These are phyloP conservation scores for Mycalesis mineus DNA, from an alignment of 2,888 invertebrate species.

Conservation along the genomic window DNA sequence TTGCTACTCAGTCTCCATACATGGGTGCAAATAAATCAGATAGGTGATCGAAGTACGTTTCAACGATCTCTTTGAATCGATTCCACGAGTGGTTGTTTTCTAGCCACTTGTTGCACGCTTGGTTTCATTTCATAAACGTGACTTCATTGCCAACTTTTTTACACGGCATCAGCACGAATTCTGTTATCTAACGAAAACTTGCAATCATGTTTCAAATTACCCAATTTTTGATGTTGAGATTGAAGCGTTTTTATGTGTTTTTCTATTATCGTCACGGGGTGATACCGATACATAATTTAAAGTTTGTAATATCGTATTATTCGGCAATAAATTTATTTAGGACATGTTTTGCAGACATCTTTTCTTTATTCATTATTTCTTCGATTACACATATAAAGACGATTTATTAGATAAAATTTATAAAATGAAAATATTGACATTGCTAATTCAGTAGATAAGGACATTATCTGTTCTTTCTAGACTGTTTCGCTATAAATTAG, in stretches of 20 bases:
- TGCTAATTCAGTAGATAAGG: too few relatives aligned
- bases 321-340: neutral
- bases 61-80: slow-evolving; percentile 36
- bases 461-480: neutral
- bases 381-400: too few relatives aligned
- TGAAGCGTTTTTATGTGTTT: slow-evolving; percentile 4
- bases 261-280: slow-evolving; percentile 1
- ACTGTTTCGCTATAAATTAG: neutral
- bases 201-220: slow-evolving; percentile 59
- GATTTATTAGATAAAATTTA: too few relatives aligned
- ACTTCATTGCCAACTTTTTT: slow-evolving; percentile 62
- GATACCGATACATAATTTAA: neutral
- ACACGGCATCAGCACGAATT: slow-evolving; percentile 42
- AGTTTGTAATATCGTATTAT: neutral
- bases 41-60: slow-evolving; percentile 14
- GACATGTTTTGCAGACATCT: too few relatives aligned
- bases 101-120: slow-evolving; percentile 62
- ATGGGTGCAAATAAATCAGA: slow-evolving; percentile 39
- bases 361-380: too few relatives aligned
- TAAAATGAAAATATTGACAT: too few relatives aligned
- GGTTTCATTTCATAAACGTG: slow-evolving; percentile 52
- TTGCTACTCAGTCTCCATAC: slow-evolving; percentile 33
- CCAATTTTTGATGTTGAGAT: slow-evolving; percentile 48
- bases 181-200: slow-evolving; percentile 53
- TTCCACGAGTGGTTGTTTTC: slow-evolving; percentile 42